Percentiles rank a stretch among this genome's conserved stretches.
These are phyloP conservation scores for Danio aesculapii DNA, from an alignment of 2,797 vertebrate species.

Conservation along the genomic window DNA sequence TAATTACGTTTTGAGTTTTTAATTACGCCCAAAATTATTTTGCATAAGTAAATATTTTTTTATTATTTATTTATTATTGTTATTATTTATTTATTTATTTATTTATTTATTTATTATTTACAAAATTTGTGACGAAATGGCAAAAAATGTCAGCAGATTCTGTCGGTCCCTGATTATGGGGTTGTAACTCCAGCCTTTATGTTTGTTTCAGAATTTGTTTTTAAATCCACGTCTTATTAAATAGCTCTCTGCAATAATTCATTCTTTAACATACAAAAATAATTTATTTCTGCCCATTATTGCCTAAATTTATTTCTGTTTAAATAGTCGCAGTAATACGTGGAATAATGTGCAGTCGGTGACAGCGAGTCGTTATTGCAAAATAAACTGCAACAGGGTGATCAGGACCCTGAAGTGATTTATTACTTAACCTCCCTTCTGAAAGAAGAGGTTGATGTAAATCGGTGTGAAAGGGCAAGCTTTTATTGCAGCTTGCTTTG, in stretches of 20 bases:
- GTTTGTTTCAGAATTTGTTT: not conserved
- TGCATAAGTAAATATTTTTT: no score
- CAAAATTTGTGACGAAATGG: no score
- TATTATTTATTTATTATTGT: no score
- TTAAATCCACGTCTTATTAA: not conserved
- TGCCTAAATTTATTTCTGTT: not conserved
- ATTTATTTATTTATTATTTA: no score
- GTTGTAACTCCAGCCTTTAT: no score
- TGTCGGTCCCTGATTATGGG: no score
- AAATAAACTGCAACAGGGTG: not conserved
- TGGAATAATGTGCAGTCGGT: slow-evolving; percentile 12
- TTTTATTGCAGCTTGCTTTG: slow-evolving; percentile 25
- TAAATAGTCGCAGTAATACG: not conserved
- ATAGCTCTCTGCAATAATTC: not conserved
- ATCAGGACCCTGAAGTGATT: slow-evolving; percentile 6
- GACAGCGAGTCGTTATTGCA: slow-evolving; percentile 2
- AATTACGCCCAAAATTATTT: no score
- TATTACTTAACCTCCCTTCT: slow-evolving; percentile 19
- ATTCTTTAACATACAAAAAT: not conserved
- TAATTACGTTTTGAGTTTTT: no score
- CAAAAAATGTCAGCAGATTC: no score
- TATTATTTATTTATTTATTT: no score
- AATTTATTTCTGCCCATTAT: not conserved
- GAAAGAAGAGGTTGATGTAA: not conserved
- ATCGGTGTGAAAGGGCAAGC: slow-evolving; percentile 28